These are phyloP conservation scores for Melinaea menophilus DNA, from an alignment of 2,888 invertebrate genomes.

Conservation along the genomic window DNA sequence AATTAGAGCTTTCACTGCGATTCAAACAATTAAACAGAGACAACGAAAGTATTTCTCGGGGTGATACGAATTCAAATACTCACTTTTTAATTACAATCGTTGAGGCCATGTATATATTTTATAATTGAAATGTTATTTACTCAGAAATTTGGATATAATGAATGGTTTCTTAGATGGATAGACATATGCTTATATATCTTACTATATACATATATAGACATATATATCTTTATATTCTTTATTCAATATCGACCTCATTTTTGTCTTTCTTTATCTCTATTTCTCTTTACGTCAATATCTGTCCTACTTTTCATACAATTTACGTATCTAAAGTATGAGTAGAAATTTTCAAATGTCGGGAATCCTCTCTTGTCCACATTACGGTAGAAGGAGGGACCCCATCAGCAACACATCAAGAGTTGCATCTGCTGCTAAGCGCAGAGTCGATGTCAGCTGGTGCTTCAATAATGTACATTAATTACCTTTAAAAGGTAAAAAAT, in stretches of 20 bases:
- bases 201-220: too few relatives aligned
- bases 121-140: not conserved
- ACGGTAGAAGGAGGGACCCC: slow-evolving; percentile 88
- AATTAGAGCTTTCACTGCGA: slow-evolving; percentile 21
- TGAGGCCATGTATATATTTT: not conserved
- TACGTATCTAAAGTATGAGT: slow-evolving; percentile 62
- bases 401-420: slow-evolving; percentile 87
- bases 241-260: too few relatives aligned
- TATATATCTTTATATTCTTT: too few relatives aligned
- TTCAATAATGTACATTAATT: slow-evolving; percentile 40
- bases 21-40: not conserved
- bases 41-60: not conserved
- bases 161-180: too few relatives aligned
- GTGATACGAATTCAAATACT: slow-evolving; percentile 1
- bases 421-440: slow-evolving; percentile 84
- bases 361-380: slow-evolving; percentile 88
- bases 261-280: not conserved
- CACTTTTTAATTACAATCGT: not conserved
- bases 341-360: slow-evolving; percentile 76
- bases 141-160: too few relatives aligned
- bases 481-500: not conserved
- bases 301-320: not conserved
- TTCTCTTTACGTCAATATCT: not conserved
- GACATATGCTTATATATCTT: too few relatives aligned
- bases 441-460: slow-evolving; percentile 89